Evolutionary conservation across 2,888 invertebrate genomes (phyloP).

Genomic region (Caenorhabditis parvicauda): DNA sequence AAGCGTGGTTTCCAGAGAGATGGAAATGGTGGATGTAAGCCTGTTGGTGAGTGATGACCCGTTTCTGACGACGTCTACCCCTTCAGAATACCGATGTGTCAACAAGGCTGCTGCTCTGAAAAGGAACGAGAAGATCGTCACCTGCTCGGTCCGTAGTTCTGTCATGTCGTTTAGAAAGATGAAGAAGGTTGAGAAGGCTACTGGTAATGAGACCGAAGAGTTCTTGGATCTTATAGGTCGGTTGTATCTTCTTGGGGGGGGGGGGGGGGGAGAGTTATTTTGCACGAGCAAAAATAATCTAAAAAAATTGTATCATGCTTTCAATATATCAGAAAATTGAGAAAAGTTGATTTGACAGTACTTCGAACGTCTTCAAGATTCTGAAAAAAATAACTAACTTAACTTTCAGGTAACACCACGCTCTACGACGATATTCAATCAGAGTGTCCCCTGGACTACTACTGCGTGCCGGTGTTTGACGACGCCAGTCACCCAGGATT

Average conservation of each 20-base stretch:
- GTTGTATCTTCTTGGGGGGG: no score
- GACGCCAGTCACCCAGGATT: conserved; percentile 45
- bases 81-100: conserved; percentile 49
- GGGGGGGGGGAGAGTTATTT: no score
- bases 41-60: conserved; percentile 33
- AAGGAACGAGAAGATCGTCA: conserved; percentile 37
- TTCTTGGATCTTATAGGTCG: neutral
- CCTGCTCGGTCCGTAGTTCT: conserved; percentile 23
- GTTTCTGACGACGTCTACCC: neutral
- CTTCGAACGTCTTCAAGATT: no score
- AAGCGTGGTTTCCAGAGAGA: conserved; percentile 57
- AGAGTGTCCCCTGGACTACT: conserved; percentile 49
- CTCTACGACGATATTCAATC: conserved; percentile 8
- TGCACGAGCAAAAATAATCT: no score
- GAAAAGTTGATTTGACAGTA: neutral
- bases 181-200: no score
- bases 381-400: no score
- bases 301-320: neutral
- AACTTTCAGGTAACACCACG: no score
- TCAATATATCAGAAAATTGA: neutral
- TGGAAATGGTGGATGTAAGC: conserved; percentile 58
- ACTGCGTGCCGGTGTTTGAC: conserved; percentile 57
- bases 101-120: conserved; percentile 43
- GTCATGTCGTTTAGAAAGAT: no score
- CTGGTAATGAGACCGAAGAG: neutral